A percentile compares a stretch with the other conserved stretches of the same genome.
phyloP scores from a whole-genome alignment of 1,140 invertebrate genomes.

The Drosophila teissieri region DNA sequence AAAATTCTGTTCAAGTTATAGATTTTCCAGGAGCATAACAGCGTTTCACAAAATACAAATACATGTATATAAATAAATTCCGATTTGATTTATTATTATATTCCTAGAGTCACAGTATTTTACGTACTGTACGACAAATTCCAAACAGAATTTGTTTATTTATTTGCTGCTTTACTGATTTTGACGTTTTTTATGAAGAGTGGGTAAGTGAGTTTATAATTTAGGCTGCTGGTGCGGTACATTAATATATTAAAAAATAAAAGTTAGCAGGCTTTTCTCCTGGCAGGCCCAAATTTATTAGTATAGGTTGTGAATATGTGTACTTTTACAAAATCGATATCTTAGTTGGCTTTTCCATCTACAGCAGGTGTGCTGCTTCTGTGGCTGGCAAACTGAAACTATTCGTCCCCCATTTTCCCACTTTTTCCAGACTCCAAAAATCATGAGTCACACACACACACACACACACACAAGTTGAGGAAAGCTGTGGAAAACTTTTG shows the following conservation, averaged over 20 bases:
- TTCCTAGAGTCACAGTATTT: too few relatives aligned
- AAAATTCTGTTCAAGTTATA: neutral
- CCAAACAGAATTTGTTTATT: neutral
- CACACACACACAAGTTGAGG: neutral
- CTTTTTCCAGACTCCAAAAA: neutral
- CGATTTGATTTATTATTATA: too few relatives aligned
- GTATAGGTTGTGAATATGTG: too few relatives aligned
- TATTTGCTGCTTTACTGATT: neutral
- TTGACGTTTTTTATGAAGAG: neutral
- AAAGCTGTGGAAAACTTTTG: neutral
- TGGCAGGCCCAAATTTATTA: neutral
- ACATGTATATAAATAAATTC: neutral
- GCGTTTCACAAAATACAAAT: neutral
- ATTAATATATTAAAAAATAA: neutral
- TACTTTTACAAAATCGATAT: too few relatives aligned
- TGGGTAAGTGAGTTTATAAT: neutral
- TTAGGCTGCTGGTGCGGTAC: neutral
- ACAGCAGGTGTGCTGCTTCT: neutral
- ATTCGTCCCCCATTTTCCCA: too few relatives aligned
- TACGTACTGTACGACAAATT: too few relatives aligned
- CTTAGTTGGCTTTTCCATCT: neutral
- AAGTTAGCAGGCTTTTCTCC: neutral
- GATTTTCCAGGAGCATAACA: too few relatives aligned
- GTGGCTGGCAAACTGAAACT: neutral
- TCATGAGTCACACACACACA: slow-evolving; percentile 4